Evolutionary conservation across 2,113 vertebrate genomes (phyloP), one percentile per base, ranked within the genome.

Genomic region (Dicentrarchus labrax): DNA sequence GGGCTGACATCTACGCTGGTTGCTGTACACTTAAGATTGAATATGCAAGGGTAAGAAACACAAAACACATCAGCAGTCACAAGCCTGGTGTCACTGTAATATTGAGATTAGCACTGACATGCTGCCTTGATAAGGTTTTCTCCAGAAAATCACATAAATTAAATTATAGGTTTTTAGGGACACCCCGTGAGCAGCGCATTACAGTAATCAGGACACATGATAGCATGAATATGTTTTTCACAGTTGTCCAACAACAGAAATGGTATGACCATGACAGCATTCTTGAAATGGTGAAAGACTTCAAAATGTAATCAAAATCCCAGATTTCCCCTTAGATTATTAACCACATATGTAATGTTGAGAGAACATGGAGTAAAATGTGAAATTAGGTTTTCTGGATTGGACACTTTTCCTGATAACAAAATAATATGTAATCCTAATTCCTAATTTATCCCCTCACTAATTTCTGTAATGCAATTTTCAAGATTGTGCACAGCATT

Each of bases 11-110:
- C 91, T 99, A 99, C 83, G 97, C 98, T 57, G 98, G 98, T 80
- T 99, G 98, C 95, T 99, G 98, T 92, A 99, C 98, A 0, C 94
- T 99, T 68, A 99, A 99, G 96, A 99, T 99, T 50, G 98, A 99
- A 94, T 99, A 99, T 86, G 98, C 98, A 84, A 94, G 97, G 96
- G 98, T 99, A 97, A 97, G 93, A 89, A 89, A 79, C 85, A 75
- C 16, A 51, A 61, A 45, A 73, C 62, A 70, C 71, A 30, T 72
- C 24, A 60, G 39, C 61, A 59, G 15, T 12, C 4, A 54, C 19
- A 21, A 30, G 5, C 38, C 41, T 22, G n/a, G 15, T 50, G 39
- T n/a, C 45, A 41, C 4, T 79, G 38, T 4, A 4, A 22, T 22
- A 9, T 12, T 21, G 5, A 21, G 36, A 2, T 6, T 4, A 43